These are phyloP conservation scores for Crematogaster levior DNA, from an alignment of 2,888 invertebrate species.

Conservation along the genomic window DNA sequence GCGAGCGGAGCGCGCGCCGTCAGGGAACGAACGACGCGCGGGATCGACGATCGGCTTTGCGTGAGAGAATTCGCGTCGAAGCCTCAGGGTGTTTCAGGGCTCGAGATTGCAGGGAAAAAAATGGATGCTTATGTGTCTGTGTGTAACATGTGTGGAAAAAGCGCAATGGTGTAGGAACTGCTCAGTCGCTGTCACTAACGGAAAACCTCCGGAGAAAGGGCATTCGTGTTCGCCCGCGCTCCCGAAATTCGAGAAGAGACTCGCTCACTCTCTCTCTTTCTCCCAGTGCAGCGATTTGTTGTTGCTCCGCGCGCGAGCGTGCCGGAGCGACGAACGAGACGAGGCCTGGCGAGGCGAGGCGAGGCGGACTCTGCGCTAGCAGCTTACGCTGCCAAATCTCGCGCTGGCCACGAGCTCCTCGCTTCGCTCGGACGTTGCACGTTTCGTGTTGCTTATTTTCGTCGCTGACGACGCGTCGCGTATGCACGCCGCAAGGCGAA, in stretches of 20 bases:
- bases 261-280: not conserved
- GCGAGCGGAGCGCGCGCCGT: not conserved
- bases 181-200: not conserved
- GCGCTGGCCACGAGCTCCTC: slow-evolving; percentile 18
- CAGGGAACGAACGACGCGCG: not conserved
- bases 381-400: slow-evolving; percentile 42
- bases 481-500: slow-evolving; percentile 47
- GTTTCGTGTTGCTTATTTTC: slow-evolving; percentile 52
- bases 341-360: not conserved
- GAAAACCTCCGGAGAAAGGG: not conserved
- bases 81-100: not conserved
- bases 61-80: not conserved
- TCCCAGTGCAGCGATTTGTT: slow-evolving; percentile 40
- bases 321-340: too few relatives aligned
- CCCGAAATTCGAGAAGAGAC: slow-evolving; percentile 19
- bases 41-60: slow-evolving; percentile 14
- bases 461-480: slow-evolving; percentile 45
- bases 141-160: not conserved
- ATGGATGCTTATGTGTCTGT: not conserved
- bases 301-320: not conserved
- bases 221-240: not conserved
- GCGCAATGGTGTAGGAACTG: not conserved
- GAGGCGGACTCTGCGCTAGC: slow-evolving; percentile 28
- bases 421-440: slow-evolving; percentile 45
- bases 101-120: not conserved